Evolutionary conservation across 2,797 vertebrate genomes (phyloP).

Genomic region (Stomatorhinus walkeri): DNA sequence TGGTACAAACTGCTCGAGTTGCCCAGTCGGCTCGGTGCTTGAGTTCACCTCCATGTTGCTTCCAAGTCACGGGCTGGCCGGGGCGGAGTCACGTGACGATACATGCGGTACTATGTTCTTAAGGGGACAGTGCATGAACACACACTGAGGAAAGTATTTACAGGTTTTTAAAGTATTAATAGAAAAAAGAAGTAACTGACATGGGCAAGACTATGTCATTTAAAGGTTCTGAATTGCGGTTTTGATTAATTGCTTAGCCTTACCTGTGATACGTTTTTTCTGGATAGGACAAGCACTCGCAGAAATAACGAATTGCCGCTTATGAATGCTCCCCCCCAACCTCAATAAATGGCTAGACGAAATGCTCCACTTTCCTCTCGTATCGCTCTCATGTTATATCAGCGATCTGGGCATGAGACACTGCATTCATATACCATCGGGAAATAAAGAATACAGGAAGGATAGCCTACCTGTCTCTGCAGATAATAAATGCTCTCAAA

Average conservation of each 20-base stretch:
- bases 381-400: background rate
- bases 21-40: background rate
- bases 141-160: background rate
- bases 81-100: background rate
- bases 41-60: background rate
- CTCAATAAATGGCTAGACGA: background rate
- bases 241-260: background rate
- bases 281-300: background rate
- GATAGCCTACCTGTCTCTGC: background rate
- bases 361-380: background rate
- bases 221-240: background rate
- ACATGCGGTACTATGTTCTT: background rate
- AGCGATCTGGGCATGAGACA: background rate
- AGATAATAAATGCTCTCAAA: background rate
- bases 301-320: background rate
- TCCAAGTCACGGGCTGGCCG: background rate
- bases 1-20: background rate
- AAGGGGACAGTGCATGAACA: background rate
- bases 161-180: background rate
- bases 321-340: background rate
- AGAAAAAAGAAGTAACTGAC: background rate
- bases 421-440: background rate
- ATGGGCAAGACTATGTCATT: background rate
- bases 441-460: background rate
- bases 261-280: background rate